Evolutionary conservation across 1,140 invertebrate species (phyloP).

Genomic region (Meteorus sp.): DNA sequence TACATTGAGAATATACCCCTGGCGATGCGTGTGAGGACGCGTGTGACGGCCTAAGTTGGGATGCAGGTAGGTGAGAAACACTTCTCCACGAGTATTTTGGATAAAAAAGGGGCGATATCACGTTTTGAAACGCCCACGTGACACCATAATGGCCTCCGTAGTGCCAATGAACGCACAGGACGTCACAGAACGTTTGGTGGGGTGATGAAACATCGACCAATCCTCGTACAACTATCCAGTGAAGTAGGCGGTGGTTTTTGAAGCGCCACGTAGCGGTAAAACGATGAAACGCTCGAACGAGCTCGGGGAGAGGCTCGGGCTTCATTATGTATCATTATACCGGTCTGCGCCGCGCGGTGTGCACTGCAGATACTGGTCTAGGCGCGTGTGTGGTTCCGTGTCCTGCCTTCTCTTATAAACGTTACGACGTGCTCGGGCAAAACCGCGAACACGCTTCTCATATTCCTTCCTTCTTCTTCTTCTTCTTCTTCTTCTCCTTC

Average conservation of each 20-base stretch:
- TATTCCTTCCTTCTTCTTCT: slow-evolving; percentile 34
- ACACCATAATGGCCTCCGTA: slow-evolving; percentile 54
- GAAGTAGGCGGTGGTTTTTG: slow-evolving; percentile 32
- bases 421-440: slow-evolving; percentile 27
- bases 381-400: slow-evolving; percentile 49
- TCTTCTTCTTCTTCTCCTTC: slow-evolving; percentile 36
- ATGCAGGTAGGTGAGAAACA: slow-evolving; percentile 30
- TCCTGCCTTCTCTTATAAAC: slow-evolving; percentile 26
- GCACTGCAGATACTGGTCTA: slow-evolving; percentile 56
- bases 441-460: slow-evolving; percentile 19
- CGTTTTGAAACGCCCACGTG: slow-evolving; percentile 30
- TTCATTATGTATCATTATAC: slow-evolving; percentile 63
- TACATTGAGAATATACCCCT: slow-evolving; percentile 24
- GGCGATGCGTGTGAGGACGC: slow-evolving; percentile 35
- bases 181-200: slow-evolving; percentile 26
- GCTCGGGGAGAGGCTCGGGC: slow-evolving; percentile 56
- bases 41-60: slow-evolving; percentile 27
- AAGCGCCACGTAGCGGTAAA: slow-evolving; percentile 46
- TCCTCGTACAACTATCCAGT: not conserved
- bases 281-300: slow-evolving; percentile 36
- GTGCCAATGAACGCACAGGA: slow-evolving; percentile 34
- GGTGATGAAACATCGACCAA: slow-evolving; percentile 34
- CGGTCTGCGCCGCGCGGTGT: slow-evolving; percentile 60
- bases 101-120: slow-evolving; percentile 29
- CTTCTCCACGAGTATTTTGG: slow-evolving; percentile 28